Conservation (phyloP, 2,888 invertebrate genomes). For the Polydrusus cervinus region DNA sequence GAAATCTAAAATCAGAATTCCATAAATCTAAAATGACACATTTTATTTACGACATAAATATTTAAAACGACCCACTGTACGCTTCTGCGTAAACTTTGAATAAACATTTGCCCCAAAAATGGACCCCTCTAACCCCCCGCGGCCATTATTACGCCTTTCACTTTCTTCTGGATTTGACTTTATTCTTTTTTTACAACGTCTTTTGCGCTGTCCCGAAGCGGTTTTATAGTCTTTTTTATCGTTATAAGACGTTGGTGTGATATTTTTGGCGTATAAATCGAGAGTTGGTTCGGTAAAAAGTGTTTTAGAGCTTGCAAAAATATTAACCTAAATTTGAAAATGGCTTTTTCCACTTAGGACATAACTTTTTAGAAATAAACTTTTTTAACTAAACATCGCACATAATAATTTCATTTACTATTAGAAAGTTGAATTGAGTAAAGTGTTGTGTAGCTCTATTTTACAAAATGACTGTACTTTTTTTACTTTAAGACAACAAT, state of each 20-base stretch:
- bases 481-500: too few relatives aligned
- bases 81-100: conserved; percentile 36
- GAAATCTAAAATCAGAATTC: too few relatives aligned
- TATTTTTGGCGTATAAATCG: conserved; percentile 42
- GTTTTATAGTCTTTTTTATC: conserved; percentile 58
- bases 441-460: too few relatives aligned
- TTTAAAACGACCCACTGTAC: too few relatives aligned
- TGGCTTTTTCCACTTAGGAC: conserved; percentile 35
- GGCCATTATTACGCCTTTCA: conserved; percentile 52
- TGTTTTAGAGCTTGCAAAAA: conserved; percentile 43
- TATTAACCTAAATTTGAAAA: conserved; percentile 42
- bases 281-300: conserved; percentile 32
- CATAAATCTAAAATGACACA: too few relatives aligned
- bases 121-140: conserved; percentile 38
- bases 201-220: conserved; percentile 60
- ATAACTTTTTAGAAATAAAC: conserved; percentile 16
- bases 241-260: conserved; percentile 48
- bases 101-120: conserved; percentile 41
- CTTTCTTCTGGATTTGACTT: conserved; percentile 59
- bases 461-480: too few relatives aligned
- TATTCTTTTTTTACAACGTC: conserved; percentile 61
- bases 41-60: too few relatives aligned
- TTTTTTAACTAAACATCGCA: not conserved
- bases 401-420: too few relatives aligned
- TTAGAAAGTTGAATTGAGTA: too few relatives aligned